These are phyloP conservation scores for Aphelenchoides fujianensis DNA, from an alignment of 1,140 invertebrate genomes.

Conservation along the genomic window DNA sequence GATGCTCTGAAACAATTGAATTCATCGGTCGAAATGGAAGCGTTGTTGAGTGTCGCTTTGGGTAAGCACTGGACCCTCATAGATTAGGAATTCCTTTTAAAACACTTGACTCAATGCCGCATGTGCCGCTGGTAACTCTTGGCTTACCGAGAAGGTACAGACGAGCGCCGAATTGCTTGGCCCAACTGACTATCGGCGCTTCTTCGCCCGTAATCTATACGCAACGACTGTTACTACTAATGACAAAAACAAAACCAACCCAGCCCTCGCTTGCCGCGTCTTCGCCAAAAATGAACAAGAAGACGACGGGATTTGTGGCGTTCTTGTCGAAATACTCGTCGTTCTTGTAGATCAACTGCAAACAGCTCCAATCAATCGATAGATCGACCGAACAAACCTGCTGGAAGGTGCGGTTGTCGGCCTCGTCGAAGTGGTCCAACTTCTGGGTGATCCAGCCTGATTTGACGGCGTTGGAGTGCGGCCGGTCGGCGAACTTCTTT, in stretches of 20 bases:
- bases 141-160: slow-evolving; percentile 73
- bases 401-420: slow-evolving; percentile 28
- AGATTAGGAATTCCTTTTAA: too few species aligned
- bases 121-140: slow-evolving; percentile 69
- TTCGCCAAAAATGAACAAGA: slow-evolving; percentile 21
- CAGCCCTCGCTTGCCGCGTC: not conserved
- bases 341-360: slow-evolving; percentile 69
- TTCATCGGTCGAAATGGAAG: slow-evolving; percentile 5
- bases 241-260: too few species aligned
- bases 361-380: slow-evolving; percentile 68
- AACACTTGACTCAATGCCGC: not conserved
- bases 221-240: too few species aligned
- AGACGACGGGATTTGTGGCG: slow-evolving; percentile 2
- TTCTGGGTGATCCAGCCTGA: slow-evolving; percentile 25
- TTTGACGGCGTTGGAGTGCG: not conserved
- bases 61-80: not conserved
- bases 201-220: too few species aligned
- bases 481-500: not conserved
- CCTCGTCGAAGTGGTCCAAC: slow-evolving; percentile 36
- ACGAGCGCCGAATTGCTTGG: too few species aligned
- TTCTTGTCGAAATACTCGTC: slow-evolving; percentile 70
- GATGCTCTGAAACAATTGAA: slow-evolving; percentile 24
- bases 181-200: too few species aligned
- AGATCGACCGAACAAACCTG: slow-evolving; percentile 21
- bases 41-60: too few species aligned